Evolutionary conservation across 2,888 invertebrate species (phyloP), one percentile per base, ranked within the genome.

Genomic region (Lasioglossum figueresi): DNA sequence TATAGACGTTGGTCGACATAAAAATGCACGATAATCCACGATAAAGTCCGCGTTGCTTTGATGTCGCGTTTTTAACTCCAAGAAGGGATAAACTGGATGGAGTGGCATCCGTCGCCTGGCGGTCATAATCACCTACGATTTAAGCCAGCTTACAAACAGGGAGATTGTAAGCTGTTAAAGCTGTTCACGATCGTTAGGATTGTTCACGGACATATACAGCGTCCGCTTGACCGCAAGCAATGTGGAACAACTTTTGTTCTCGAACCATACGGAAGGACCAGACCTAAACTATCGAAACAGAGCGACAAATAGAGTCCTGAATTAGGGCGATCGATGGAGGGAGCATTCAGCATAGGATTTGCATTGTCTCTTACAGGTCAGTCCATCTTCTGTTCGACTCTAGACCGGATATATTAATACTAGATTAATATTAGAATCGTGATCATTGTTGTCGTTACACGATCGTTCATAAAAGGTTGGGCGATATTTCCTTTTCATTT

Each of bases 271-370:
- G n/a, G 40, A 3, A 27, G 45, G 34, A 31, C 43, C 23, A 8
- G 34, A 10, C 12, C 77, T 27, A 37, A 48, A 68, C 43, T 48
- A 77, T 52, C 52, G 48, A 52, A 77, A 68, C 52, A 77, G 45
- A 72, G 19, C 79, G 23, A 16, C 66, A 80, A 59, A 70, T 59
- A 75, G 70, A 75, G 74, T 82, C 14, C 45, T 19, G 70, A 72
- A 63, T 83, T 66, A 66, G 23, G n/a, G 10, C 48, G 34, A 31
- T 63, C 45, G 34, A 23, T 37, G n/a, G n/a, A 27, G 34, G 14
- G 45, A 43, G 34, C 37, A 31, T 83, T 66, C 56, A 37, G 27
- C 52, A n/a, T 40, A 52, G 16, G 52, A 16, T 34, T 66, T 52
- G 23, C 37, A 31, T n/a, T 23, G 27, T 68, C 34, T n/a, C 23